These are phyloP conservation scores for Microcebus ravelobensis DNA, from an alignment of 2,113 vertebrate genomes.

Conservation along the genomic window DNA sequence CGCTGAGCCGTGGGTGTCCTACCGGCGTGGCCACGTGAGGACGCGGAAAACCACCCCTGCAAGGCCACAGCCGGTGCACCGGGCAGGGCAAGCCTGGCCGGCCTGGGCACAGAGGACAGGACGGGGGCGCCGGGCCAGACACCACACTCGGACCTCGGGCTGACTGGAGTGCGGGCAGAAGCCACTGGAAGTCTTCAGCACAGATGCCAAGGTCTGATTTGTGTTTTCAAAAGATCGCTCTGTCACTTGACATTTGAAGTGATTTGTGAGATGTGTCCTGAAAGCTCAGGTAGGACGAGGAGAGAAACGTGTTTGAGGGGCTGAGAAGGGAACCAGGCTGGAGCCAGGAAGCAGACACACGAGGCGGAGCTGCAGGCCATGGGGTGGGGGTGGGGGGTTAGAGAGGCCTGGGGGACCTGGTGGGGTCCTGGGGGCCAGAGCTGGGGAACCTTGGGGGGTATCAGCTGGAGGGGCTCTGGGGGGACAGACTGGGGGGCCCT, in stretches of 20 bases:
- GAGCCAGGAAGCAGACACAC: too few species aligned
- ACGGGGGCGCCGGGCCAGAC: neutral
- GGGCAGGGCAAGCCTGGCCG: fast-evolving
- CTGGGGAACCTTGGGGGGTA: neutral
- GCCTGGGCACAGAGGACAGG: too few species aligned
- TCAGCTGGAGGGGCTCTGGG: fast-evolving
- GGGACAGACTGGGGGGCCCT: too few species aligned
- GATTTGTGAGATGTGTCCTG: constrained; percentile 49
- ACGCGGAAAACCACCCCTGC: fast-evolving
- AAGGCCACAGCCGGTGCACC: neutral
- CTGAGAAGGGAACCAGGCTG: fast-evolving
- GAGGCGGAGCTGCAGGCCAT: too few species aligned
- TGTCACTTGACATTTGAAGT: constrained; percentile 62
- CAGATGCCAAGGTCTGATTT: neutral
- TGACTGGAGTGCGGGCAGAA: neutral
- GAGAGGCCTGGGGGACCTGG: too few species aligned
- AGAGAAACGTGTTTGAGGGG: neutral
- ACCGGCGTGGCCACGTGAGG: neutral
- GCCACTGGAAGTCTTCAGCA: neutral
- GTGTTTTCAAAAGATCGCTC: constrained; percentile 42
- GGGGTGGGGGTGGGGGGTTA: neutral
- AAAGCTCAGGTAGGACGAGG: constrained; percentile 26
- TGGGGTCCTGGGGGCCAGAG: neutral
- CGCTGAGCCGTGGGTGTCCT: fast-evolving
- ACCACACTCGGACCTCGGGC: neutral